These are phyloP conservation scores for Chiloscyllium plagiosum DNA, from an alignment of 2,113 vertebrate genomes.

Conservation along the genomic window DNA sequence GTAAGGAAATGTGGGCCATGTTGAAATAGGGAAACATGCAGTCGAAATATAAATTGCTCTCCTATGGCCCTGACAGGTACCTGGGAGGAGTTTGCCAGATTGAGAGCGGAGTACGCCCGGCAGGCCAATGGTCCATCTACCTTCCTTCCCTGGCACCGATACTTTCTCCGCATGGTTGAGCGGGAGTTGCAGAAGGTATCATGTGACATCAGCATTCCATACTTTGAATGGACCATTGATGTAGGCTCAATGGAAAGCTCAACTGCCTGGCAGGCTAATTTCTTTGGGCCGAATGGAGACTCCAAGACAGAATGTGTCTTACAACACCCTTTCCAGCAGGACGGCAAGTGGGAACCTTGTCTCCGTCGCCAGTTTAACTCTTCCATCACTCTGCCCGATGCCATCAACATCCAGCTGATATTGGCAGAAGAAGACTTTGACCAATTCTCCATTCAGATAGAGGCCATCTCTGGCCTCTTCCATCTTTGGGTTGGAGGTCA, in stretches of 20 bases:
- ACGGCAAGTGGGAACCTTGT: constrained; percentile 46
- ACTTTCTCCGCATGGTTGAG: constrained; percentile 47
- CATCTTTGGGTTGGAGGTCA: constrained; percentile 50
- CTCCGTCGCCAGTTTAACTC: constrained; percentile 48
- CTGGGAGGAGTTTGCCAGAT: constrained; percentile 45
- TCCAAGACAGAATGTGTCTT: constrained; percentile 41
- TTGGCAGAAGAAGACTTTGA: constrained; percentile 45
- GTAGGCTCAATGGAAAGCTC: constrained; percentile 45
- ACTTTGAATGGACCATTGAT: constrained; percentile 52
- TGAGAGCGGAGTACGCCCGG: constrained; percentile 45
- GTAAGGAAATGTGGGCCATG: not conserved
- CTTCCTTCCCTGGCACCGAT: constrained; percentile 51
- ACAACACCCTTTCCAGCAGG: constrained; percentile 45
- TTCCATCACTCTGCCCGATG: constrained; percentile 48
- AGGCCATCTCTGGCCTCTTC: constrained; percentile 46
- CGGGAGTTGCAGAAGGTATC: constrained; percentile 45
- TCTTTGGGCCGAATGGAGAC: constrained; percentile 48
- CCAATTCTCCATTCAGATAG: constrained; percentile 45
- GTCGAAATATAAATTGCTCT: not conserved
- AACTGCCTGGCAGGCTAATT: constrained; percentile 46
- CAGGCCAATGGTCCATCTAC: constrained; percentile 40
- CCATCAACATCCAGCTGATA: constrained; percentile 44
- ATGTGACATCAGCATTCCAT: constrained; percentile 47
- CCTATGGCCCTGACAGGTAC: constrained; percentile 39
- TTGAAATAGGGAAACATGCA: not conserved